Evolutionary conservation across 2,888 invertebrate genomes (phyloP), one percentile per base, ranked within the genome.

Genomic region (Pediacus dermestoides): DNA sequence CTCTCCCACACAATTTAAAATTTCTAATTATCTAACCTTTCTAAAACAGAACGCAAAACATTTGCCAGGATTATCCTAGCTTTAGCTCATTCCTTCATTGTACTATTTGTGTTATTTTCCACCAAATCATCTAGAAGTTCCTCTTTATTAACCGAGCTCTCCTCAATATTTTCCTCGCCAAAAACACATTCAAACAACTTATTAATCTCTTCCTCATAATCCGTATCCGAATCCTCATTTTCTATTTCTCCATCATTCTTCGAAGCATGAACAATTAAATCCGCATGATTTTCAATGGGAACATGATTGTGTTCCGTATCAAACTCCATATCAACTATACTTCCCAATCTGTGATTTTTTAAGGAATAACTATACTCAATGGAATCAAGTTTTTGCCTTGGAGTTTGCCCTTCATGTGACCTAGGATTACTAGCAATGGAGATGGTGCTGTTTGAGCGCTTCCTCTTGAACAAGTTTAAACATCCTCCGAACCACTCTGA

Each of bases 401-500:
- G 57, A 13, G 63, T 66, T 27, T 58, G 58, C 3, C 53, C 42
- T 34, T 60, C 58, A 37, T 60, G 54, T 9, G 58, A 61, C 35
- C 65, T 52, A 6, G 64, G 63, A 42, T 67, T 67, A 39, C 62
- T 67, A 26, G 50, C 46, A n/a, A 64, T 60, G 3, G 53, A 57
- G 13, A 45, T 47, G 1, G 38, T 39, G 16, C 55, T 58, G 4
- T 14, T 14, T 8, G 42, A 34, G 3, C 27, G 38, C 8, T 44
- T 21, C 6, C 46, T 56, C 25, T 64, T 65, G 50, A 81, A 82
- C 52, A 74, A 74, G 53, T 74, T 77, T 0, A 81, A 71, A 42
- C 81, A 81, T 2, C 84, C 83, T 11, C 83, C 82, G 57, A 84
- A 76, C 70, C 80, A 80, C 70, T 88, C 88, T 0, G 82, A 79